A percentile compares a stretch with the other conserved stretches of the same genome.
phyloP scores from a whole-genome alignment of 2,888 invertebrate species.

The Pimpla rufipes region DNA sequence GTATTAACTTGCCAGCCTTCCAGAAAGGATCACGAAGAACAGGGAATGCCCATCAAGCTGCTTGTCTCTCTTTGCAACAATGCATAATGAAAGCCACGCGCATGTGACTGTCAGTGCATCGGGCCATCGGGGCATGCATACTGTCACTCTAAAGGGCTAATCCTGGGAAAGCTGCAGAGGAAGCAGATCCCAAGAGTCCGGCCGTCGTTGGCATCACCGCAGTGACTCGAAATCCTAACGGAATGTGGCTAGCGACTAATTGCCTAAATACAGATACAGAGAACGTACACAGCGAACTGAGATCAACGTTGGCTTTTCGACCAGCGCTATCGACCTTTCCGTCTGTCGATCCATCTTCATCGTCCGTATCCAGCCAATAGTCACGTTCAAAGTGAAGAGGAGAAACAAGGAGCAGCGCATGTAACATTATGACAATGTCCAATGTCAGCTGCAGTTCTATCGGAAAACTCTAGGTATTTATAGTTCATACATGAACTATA shows the following conservation, averaged over 20 bases:
- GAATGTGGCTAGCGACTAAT: conserved; percentile 43
- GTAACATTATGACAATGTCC: conserved; percentile 54
- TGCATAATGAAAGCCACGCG: background rate
- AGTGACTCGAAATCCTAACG: conserved; percentile 51
- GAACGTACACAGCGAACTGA: conserved; percentile 32
- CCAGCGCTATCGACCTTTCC: conserved; percentile 21
- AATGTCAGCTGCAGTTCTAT: conserved; percentile 38
- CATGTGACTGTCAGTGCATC: conserved; percentile 12
- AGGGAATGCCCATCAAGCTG: background rate
- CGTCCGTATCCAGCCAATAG: conserved; percentile 8
- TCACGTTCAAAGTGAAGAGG: background rate
- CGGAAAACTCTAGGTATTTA: background rate
- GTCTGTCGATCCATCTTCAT: background rate
- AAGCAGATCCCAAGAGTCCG: conserved; percentile 37
- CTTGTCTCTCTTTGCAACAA: background rate
- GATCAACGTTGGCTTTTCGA: conserved; percentile 40
- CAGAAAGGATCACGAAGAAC: background rate
- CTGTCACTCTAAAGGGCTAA: conserved; percentile 27
- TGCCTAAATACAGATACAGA: conserved; percentile 8
- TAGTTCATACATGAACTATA: conserved; percentile 57
- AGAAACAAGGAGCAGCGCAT: conserved; percentile 16
- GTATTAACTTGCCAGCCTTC: background rate
- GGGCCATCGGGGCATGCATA: conserved; percentile 4
- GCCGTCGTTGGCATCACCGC: conserved; percentile 39
- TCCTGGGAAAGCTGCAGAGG: conserved; percentile 11